Conservation (phyloP, 2,888 invertebrate genomes). For the Cerastis rubricosa region DNA sequence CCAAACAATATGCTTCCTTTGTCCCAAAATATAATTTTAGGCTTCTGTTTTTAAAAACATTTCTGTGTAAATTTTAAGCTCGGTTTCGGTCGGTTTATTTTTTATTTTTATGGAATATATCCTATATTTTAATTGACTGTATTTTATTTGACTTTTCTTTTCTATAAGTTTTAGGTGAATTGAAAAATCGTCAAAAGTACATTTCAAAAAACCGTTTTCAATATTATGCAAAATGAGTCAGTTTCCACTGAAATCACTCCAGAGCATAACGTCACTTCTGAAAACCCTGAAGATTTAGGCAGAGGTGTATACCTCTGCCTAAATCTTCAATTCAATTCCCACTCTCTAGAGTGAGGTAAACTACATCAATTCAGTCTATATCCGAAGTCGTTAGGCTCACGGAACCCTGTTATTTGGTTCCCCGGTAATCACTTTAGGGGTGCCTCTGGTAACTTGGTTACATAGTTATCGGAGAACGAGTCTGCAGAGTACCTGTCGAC, state of each 20-base stretch:
- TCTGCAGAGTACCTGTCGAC: conserved; percentile 21
- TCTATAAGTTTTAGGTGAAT: neutral
- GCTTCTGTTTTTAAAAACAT: too few relatives aligned
- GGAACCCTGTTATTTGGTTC: conserved; percentile 56
- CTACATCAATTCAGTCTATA: conserved; percentile 21
- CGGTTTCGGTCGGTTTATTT: too few relatives aligned
- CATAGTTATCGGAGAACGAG: conserved; percentile 12
- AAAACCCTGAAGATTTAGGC: neutral
- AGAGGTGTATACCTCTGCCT: neutral
- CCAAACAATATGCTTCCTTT: too few relatives aligned
- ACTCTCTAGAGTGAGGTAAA: neutral
- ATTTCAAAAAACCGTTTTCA: too few relatives aligned
- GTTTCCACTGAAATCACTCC: neutral
- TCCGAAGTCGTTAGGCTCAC: conserved; percentile 12
- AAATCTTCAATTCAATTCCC: too few relatives aligned
- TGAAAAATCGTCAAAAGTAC: neutral
- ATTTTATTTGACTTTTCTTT: neutral
- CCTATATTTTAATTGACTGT: too few relatives aligned
- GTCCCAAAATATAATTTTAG: too few relatives aligned
- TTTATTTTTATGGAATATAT: too few relatives aligned
- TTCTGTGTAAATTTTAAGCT: neutral
- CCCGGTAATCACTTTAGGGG: conserved; percentile 59
- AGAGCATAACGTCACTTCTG: neutral
- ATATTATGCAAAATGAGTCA: neutral
- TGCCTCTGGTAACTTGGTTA: conserved; percentile 35